Percentiles rank a stretch among this genome's conserved stretches.
These are phyloP conservation scores for Limnothrissa miodon DNA, from an alignment of 2,113 vertebrate genomes.

Conservation along the genomic window DNA sequence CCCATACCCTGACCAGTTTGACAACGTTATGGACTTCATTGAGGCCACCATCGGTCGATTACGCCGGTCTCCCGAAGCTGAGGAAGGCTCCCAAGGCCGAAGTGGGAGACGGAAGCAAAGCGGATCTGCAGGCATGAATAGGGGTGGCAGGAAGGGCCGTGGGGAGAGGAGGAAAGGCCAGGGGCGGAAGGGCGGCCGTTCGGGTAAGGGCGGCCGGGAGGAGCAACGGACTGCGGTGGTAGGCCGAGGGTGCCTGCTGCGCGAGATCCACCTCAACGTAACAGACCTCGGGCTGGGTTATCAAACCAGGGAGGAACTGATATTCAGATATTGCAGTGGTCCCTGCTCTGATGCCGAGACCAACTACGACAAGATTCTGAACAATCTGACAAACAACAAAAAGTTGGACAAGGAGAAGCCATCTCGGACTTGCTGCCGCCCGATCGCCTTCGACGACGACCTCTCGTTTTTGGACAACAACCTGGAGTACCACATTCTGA, in stretches of 20 bases:
- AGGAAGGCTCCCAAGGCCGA: conserved; percentile 63
- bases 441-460: conserved; percentile 91
- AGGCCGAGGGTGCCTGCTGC: conserved; percentile 86
- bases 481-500: conserved; percentile 92
- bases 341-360: conserved; percentile 89
- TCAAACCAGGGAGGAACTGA: conserved; percentile 94
- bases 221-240: conserved; percentile 41
- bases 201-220: conserved; percentile 68
- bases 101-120: conserved; percentile 78
- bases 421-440: conserved; percentile 88
- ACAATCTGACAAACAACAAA: conserved; percentile 92
- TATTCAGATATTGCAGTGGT: conserved; percentile 95
- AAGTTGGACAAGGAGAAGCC: conserved; percentile 89
- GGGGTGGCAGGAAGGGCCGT: conserved; percentile 63
- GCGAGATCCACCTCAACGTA: conserved; percentile 92
- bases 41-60: conserved; percentile 90
- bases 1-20: conserved; percentile 86
- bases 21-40: conserved; percentile 96
- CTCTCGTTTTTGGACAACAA: conserved; percentile 94
- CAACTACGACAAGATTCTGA: conserved; percentile 95
- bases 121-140: conserved; percentile 62
- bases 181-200: conserved; percentile 45
- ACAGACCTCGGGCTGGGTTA: conserved; percentile 96
- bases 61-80: conserved; percentile 80
- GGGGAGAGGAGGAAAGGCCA: conserved; percentile 53